Base-by-base conservation (phyloP, 2,797 vertebrate species). In the Scleropages formosus region DNA sequence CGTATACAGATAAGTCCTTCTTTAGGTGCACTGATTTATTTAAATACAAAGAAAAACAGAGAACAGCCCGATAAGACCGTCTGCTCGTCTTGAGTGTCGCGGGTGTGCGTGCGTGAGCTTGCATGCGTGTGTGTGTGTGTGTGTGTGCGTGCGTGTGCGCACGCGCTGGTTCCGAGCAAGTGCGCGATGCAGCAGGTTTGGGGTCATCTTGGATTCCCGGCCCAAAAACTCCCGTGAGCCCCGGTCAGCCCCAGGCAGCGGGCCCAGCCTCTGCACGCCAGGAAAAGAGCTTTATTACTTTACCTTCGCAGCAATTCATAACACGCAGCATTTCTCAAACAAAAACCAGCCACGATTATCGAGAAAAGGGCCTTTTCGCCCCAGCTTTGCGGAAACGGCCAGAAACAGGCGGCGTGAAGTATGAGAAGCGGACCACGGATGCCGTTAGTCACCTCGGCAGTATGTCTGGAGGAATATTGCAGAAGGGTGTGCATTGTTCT, bases 401-500 rank as follows among this genome's bases (percentile, higher is more conserved):
- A 70, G 70, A 70, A 60, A 75, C 75, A 75, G 49, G 64, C 26
- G 13, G 39, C 31, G 31, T 22, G 72, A 15, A 22, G 76, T 73
- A 73, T 62, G 78, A 61, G 77, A 79, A 81, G 62, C 68, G 69
- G 72, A 73, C 63, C 68, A 78, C 78, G 60, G 79, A 80, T 83
- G 75, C 82, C 80, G 81, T 78, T 81, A 75, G 83, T 47, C 80
- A 72, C 24, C 62, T 51, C 15, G 31, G 20, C 72, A 69, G 53
- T 56, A 66, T 63, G 59, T 75, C 60, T 71, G 77, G 79, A 83
- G 31, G 79, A 85, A 82, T 68, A 26, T 75, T 80, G 79, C 79
- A 62, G 78, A 76, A 82, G 64, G 61, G 64, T 72, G 75, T 81
- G 86, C 83, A 89, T 90, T 89, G 88, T 90, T 90, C 89, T 86